These are phyloP conservation scores for Pygoscelis adeliae DNA, from an alignment of 2,113 vertebrate genomes.

Conservation along the genomic window DNA sequence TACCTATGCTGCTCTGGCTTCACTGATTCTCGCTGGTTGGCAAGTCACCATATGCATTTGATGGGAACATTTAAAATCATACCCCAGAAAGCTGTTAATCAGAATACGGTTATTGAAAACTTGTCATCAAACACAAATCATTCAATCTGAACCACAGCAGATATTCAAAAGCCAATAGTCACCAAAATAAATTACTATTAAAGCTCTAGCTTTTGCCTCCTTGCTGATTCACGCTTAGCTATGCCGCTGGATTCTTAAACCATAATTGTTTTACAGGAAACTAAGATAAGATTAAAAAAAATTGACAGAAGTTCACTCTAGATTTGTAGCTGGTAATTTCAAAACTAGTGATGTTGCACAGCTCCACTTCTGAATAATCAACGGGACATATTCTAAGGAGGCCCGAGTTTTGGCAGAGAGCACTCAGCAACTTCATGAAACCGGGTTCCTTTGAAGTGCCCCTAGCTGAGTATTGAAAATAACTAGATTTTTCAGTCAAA, in stretches of 20 bases:
- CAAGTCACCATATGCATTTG: neutral
- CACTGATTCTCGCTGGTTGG: neutral
- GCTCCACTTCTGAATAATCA: neutral
- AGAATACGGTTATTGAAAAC: neutral
- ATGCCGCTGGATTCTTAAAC: neutral
- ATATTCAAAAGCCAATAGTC: neutral
- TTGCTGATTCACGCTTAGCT: neutral
- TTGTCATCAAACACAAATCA: neutral
- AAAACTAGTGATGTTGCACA: neutral
- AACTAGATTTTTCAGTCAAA: neutral
- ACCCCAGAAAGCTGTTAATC: neutral
- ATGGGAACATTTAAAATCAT: neutral
- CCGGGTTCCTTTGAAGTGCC: neutral
- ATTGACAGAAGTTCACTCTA: neutral
- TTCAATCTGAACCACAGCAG: neutral
- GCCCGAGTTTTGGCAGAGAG: neutral
- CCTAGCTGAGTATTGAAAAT: fast-evolving
- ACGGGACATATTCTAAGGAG: neutral
- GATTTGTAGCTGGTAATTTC: neutral
- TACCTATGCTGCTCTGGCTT: neutral
- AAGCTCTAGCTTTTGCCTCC: neutral
- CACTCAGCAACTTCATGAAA: neutral
- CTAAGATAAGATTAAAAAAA: neutral
- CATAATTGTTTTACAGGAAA: neutral
- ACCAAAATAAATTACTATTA: neutral